Evolutionary conservation across 2,113 vertebrate species (phyloP).

Genomic region (Greenwoodochromis staneri): DNA sequence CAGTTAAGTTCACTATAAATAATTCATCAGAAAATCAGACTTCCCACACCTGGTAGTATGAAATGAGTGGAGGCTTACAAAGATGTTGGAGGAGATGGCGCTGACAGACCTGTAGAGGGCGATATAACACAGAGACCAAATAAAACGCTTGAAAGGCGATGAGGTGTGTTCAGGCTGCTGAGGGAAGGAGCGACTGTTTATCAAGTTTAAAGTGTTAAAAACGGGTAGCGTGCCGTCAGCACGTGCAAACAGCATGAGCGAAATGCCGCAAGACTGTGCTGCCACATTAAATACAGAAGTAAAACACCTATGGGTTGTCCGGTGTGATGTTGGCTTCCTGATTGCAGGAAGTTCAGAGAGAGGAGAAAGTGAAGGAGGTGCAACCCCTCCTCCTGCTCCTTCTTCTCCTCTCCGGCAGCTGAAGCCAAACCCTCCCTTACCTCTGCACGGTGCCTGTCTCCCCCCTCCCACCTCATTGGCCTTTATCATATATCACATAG

Average conservation of each 20-base stretch:
- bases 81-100: neutral
- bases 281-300: neutral
- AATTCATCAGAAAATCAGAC: neutral
- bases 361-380: slow-evolving; percentile 18
- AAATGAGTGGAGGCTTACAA: neutral
- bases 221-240: neutral
- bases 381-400: neutral
- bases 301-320: neutral
- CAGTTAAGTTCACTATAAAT: neutral
- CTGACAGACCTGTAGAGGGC: slow-evolving; percentile 25
- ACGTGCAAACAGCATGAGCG: neutral
- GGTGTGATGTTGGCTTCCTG: neutral
- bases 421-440: slow-evolving; percentile 12
- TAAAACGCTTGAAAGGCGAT: neutral
- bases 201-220: neutral
- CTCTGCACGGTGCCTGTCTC: slow-evolving; percentile 17
- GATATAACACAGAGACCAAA: neutral
- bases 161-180: neutral
- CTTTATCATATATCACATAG: neutral
- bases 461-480: slow-evolving; percentile 24
- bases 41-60: neutral
- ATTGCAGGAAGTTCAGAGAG: neutral
- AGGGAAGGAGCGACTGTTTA: neutral
- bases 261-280: neutral
- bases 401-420: neutral